A percentile compares a stretch with the other conserved stretches of the same genome.
Evolutionary conservation across 2,888 invertebrate species (phyloP).

Genomic region (Mongoloraphidia duomilia): DNA sequence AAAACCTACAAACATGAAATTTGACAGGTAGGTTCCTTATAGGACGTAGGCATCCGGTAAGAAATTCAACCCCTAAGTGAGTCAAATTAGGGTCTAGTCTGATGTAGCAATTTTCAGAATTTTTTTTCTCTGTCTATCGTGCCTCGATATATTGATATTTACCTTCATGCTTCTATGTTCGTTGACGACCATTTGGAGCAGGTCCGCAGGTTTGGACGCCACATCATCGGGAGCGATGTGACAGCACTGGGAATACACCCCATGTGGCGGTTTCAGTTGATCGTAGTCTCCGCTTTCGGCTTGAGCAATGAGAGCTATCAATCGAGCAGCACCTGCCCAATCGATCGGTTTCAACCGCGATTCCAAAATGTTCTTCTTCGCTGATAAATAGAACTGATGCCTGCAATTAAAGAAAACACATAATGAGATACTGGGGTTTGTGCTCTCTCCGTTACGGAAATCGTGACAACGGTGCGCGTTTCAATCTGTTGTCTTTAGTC

Average conservation of each 20-base stretch:
- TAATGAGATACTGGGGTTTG: neutral
- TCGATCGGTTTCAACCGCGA: conserved; percentile 57
- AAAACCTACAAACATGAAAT: too few species aligned
- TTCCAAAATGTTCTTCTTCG: conserved; percentile 60
- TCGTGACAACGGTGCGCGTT: too few species aligned
- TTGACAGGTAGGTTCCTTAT: too few species aligned
- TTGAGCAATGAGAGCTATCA: conserved; percentile 65
- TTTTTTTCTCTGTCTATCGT: too few species aligned
- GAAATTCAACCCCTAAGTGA: too few species aligned
- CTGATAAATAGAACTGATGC: conserved; percentile 74
- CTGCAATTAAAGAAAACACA: conserved; percentile 27
- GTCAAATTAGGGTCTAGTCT: too few species aligned
- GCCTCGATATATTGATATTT: neutral
- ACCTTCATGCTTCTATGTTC: conserved; percentile 36
- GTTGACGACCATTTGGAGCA: conserved; percentile 45
- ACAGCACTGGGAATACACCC: conserved; percentile 47
- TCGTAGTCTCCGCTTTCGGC: conserved; percentile 61
- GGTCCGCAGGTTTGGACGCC: conserved; percentile 45
- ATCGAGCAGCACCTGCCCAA: conserved; percentile 50
- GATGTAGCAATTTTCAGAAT: too few species aligned
- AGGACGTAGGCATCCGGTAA: too few species aligned
- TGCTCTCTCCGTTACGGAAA: too few species aligned
- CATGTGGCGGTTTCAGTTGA: conserved; percentile 39
- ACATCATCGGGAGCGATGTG: conserved; percentile 41
- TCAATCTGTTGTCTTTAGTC: too few species aligned